Conservation (phyloP, 2,797 vertebrate species). For the Neoniphon sammara region DNA sequence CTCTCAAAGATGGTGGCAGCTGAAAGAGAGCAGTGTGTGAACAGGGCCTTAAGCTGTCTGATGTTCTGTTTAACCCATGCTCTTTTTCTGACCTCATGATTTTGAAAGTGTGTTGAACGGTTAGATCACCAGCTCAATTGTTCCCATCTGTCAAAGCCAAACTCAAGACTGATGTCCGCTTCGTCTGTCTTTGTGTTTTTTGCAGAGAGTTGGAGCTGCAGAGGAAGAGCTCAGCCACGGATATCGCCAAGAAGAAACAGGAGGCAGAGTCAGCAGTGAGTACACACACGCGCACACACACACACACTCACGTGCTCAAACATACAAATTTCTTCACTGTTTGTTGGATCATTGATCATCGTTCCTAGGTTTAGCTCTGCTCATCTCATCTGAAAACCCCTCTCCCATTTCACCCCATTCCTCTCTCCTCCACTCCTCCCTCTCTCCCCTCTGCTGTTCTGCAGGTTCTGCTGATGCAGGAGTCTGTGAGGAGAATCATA, state of each 20-base stretch:
- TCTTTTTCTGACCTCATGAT: background rate
- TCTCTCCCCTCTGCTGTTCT: slow-evolving; percentile 56
- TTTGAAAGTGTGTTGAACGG: background rate
- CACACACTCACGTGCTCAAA: slow-evolving; percentile 27
- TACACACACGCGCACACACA: slow-evolving; percentile 52
- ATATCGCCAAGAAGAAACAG: slow-evolving; percentile 93
- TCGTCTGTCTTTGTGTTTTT: slow-evolving; percentile 48
- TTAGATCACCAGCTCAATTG: background rate
- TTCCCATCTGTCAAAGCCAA: background rate
- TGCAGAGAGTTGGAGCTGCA: slow-evolving; percentile 95
- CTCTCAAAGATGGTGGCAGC: too few relatives aligned
- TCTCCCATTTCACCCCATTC: slow-evolving; percentile 40
- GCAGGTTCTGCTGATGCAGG: slow-evolving; percentile 97
- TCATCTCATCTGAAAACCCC: slow-evolving; percentile 50
- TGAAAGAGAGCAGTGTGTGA: too few relatives aligned
- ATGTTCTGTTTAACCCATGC: too few relatives aligned
- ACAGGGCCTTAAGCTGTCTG: too few relatives aligned
- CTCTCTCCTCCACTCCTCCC: slow-evolving; percentile 3
- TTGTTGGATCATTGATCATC: slow-evolving; percentile 55
- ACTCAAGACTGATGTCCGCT: slow-evolving; percentile 33
- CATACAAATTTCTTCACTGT: slow-evolving; percentile 26
- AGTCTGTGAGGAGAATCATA: slow-evolving; percentile 95
- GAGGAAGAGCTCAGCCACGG: slow-evolving; percentile 89
- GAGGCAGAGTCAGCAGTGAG: slow-evolving; percentile 97
- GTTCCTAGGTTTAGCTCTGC: slow-evolving; percentile 49